Evolutionary conservation across 2,113 vertebrate genomes (phyloP), one percentile per base, ranked within the genome.

Genomic region (Furnarius figulus): DNA sequence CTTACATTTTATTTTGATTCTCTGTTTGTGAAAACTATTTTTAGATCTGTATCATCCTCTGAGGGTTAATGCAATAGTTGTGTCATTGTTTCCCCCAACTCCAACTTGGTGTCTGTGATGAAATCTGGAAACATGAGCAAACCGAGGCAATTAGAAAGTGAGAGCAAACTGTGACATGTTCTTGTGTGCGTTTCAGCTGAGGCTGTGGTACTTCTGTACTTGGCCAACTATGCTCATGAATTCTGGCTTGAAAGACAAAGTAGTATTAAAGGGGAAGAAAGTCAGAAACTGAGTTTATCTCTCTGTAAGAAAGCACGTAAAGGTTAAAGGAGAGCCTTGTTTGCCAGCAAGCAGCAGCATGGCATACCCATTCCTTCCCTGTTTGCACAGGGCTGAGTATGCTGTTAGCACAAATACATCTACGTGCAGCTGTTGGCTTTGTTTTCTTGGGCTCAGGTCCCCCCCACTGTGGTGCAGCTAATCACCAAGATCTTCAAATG

Each of bases 51-150:
- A 21, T 71, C 50, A 20, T 55, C 61, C 28, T 85, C 56, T 56
- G 33, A 62, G 55, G 46, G 27, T 53, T 78, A 87, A 56, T 33
- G n/a, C 42, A 40, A 27, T 20, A 62, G 81, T 40, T 91, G 59
- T 58, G 55, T 82, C 14, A 44, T 44, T 21, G 5, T 28, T 5
- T 5, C 46, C 7, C 14, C 16, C n/a, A 14, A 10, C 9, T 46
- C 55, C 9, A n/a, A 39, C 10, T 65, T 66, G 22, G 46, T 2
- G 9, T 28, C 23, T 49, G 25, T 46, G 81, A 78, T 79, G 77
- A 89, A 82, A 91, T 87, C 86, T 89, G 75, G 71, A 62, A 83
- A 46, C 40, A 28, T 63, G 67, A 73, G 33, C 72, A 89, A 91
- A 53, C 25, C 18, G 39, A 85, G 84, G 83, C 87, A 84, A 74